These are phyloP conservation scores for Alaudala cheleensis DNA, from an alignment of 2,113 vertebrate genomes.

Conservation along the genomic window DNA sequence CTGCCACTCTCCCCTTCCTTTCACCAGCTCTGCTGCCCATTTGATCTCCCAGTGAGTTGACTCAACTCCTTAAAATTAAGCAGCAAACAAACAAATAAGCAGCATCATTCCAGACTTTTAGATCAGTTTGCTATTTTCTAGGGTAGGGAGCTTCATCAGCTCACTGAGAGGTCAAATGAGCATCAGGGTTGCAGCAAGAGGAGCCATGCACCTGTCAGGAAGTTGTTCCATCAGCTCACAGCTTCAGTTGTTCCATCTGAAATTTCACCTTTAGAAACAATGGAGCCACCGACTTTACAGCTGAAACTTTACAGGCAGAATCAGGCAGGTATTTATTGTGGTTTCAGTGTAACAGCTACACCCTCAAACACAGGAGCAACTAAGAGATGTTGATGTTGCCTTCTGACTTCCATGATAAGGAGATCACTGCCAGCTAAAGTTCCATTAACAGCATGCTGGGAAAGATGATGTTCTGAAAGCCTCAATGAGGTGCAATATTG, in stretches of 20 bases:
- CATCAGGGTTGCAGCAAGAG: background rate
- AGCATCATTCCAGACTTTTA: background rate
- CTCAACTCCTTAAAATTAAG: background rate
- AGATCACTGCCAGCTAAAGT: background rate
- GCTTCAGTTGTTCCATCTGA: background rate
- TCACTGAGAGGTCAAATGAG: background rate
- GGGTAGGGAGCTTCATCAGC: background rate
- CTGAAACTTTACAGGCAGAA: background rate
- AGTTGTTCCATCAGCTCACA: background rate
- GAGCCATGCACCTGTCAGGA: background rate
- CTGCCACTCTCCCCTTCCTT: background rate
- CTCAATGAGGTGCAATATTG: background rate
- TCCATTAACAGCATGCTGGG: background rate
- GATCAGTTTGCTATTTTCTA: background rate
- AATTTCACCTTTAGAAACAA: background rate
- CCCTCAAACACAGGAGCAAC: background rate
- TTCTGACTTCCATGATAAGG: background rate
- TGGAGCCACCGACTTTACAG: rapidly evolving
- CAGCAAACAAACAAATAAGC: background rate
- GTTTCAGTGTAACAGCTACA: background rate
- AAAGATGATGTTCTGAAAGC: background rate
- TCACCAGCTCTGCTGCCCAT: background rate
- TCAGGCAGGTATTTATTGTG: background rate
- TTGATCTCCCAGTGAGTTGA: background rate
- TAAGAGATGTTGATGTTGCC: background rate